Evolutionary conservation across 2,797 vertebrate genomes (phyloP).

Genomic region (Bradypodion pumilum): DNA sequence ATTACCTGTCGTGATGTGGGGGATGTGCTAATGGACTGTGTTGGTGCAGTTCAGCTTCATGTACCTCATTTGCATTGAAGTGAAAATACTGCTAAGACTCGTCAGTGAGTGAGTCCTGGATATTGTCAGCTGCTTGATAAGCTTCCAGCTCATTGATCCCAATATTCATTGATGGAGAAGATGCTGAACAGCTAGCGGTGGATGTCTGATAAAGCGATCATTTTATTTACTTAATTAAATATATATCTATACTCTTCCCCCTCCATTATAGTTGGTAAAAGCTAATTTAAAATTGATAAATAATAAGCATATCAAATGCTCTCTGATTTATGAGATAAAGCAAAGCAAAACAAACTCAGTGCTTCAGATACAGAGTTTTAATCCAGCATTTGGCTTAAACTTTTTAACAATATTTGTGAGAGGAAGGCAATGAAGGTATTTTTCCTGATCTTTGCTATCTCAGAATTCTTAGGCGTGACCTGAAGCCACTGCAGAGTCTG

Average conservation of each 20-base stretch:
- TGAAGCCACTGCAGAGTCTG: neutral
- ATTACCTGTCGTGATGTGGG: neutral
- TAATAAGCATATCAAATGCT: too few species aligned
- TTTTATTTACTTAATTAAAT: neutral
- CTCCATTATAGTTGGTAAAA: neutral
- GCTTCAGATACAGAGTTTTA: neutral
- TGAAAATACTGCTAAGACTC: neutral
- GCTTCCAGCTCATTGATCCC: neutral
- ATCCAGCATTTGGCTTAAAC: neutral
- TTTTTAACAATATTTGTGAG: neutral
- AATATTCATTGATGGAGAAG: neutral
- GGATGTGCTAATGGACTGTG: constrained; percentile 1
- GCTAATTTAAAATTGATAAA: neutral
- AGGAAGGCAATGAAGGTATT: neutral
- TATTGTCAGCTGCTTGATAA: constrained; percentile 11
- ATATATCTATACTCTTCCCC: neutral
- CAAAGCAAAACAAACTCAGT: neutral
- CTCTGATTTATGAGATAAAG: too few species aligned
- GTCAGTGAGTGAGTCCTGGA: neutral
- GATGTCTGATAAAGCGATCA: neutral
- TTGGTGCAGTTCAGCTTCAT: neutral
- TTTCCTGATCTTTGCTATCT: neutral
- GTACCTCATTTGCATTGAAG: neutral
- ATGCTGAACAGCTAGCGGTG: neutral
- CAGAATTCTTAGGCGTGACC: neutral